Percentiles rank a stretch among this genome's conserved stretches.
Evolutionary conservation across 2,797 vertebrate species (phyloP).

Genomic region (Huso huso): DNA sequence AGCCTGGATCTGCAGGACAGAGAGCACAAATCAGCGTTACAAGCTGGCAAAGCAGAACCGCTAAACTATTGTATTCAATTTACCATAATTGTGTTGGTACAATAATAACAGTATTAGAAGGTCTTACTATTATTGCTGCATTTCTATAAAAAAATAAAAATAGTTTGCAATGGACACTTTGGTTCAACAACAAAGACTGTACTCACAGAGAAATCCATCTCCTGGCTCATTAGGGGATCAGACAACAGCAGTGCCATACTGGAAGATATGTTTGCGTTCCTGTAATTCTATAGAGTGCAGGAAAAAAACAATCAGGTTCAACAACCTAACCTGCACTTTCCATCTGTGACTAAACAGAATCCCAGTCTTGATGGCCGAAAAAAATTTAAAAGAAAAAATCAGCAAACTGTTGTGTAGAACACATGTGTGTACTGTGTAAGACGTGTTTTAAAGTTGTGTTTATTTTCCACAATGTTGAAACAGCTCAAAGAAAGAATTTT

Average conservation of each 20-base stretch:
- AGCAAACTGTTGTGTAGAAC: neutral
- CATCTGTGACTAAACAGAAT: too few relatives aligned
- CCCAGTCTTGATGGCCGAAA: neutral
- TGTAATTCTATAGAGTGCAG: conserved; percentile 17
- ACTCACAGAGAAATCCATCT: conserved; percentile 31
- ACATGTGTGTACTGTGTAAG: neutral
- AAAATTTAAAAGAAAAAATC: neutral
- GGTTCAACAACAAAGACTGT: neutral
- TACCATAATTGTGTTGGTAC: too few relatives aligned
- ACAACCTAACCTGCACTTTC: conserved; percentile 21
- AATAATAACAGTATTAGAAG: too few relatives aligned
- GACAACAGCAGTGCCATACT: conserved; percentile 37
- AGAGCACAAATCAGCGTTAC: too few relatives aligned
- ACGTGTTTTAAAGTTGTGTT: too few relatives aligned
- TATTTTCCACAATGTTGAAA: too few relatives aligned
- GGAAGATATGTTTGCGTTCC: conserved; percentile 27
- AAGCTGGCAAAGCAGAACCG: too few relatives aligned
- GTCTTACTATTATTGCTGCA: too few relatives aligned
- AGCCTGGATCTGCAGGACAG: too few relatives aligned
- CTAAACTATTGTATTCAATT: too few relatives aligned
- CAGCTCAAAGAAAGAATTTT: too few relatives aligned
- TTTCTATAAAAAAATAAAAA: neutral
- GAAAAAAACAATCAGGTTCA: conserved; percentile 5
- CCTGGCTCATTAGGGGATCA: conserved; percentile 37
- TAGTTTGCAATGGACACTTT: too few relatives aligned